A percentile compares a stretch with the other conserved stretches of the same genome.
These are phyloP conservation scores for Ceratosolen solmsi DNA, from an alignment of 1,140 invertebrate genomes.

Conservation along the genomic window DNA sequence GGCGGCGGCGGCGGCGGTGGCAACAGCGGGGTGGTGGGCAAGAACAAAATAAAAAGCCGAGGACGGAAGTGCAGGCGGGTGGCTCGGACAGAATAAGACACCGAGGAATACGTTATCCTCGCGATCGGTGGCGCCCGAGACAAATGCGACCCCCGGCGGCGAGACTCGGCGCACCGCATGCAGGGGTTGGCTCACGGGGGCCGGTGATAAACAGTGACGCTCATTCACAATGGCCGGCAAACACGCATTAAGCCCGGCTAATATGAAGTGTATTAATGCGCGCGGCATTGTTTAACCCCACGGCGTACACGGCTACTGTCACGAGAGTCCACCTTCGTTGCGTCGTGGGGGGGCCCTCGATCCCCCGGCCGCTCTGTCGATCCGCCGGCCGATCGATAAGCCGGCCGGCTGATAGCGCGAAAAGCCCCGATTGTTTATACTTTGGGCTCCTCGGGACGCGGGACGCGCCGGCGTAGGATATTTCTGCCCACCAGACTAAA, in stretches of 20 bases:
- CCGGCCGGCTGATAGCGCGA: neutral
- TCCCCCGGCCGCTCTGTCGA: slow-evolving; percentile 52
- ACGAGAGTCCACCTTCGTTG: slow-evolving; percentile 64
- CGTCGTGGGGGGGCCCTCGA: slow-evolving; percentile 68
- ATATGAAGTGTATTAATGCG: slow-evolving; percentile 75
- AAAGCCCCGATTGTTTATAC: neutral
- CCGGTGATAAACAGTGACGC: slow-evolving; percentile 75
- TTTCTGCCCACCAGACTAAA: slow-evolving; percentile 69
- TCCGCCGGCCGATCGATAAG: neutral
- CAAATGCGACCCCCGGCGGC: slow-evolving; percentile 65
- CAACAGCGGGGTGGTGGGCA: neutral
- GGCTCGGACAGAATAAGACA: slow-evolving; percentile 42
- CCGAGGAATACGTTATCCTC: slow-evolving; percentile 66
- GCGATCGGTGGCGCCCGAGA: slow-evolving; percentile 66
- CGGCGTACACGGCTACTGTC: slow-evolving; percentile 71
- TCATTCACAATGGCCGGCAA: slow-evolving; percentile 73
- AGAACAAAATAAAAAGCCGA: neutral
- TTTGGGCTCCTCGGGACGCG: neutral
- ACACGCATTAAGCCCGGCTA: slow-evolving; percentile 73
- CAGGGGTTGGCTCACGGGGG: slow-evolving; percentile 64
- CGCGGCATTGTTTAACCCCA: slow-evolving; percentile 70
- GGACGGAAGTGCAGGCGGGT: slow-evolving; percentile 19
- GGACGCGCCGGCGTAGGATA: slow-evolving; percentile 52
- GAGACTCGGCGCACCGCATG: slow-evolving; percentile 53
- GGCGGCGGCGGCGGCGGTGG: neutral